Evolutionary conservation across 2,888 invertebrate species (phyloP), one percentile per base, ranked within the genome.

Genomic region (Teleogryllus oceanicus): DNA sequence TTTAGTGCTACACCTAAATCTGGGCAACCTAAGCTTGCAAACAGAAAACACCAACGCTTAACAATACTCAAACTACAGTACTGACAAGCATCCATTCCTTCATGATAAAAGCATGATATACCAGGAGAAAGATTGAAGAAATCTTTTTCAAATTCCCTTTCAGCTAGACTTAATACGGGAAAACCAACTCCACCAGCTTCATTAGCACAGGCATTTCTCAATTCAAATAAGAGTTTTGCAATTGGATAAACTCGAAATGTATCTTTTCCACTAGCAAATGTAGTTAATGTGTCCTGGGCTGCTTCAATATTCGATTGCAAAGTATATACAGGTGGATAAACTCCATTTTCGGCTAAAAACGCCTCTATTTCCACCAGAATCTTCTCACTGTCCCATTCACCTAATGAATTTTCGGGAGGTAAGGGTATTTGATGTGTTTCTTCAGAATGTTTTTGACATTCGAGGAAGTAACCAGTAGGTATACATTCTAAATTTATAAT

Each of bases 1-100:
- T 49, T 49, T n/a, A 77, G 49, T n/a, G 24, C 49, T 49, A 77
- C 49, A 18, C 77, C 77, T 16, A 77, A 50, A 50, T 77, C 77
- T 49, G 18, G 18, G 49, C 77, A 77, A 18, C 77, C 21, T 18
- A 37, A 49, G 20, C 49, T 49, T n/a, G 77, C 77, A 16, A 77
- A 18, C 49, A 77, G n/a, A n/a, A 49, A 77, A 77, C 49, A 77
- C 77, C 77, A 77, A n/a, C 77, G 24, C 49, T 49, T 77, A 13
- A 77, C 49, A 11, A 50, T 77, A n/a, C 37, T 49, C 49, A 77
- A 49, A 20, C 77, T 77, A n/a, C 77, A 77, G n/a, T 49, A 77
- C 49, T 49, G 49, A n/a, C 50, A n/a, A 16, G 77, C 77, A 77
- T 77, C 77, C 21, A 50, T 77, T 16, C 49, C 77, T 77, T 77